Evolutionary conservation across 2,797 vertebrate species (phyloP).

Genomic region (Emys orbicularis): DNA sequence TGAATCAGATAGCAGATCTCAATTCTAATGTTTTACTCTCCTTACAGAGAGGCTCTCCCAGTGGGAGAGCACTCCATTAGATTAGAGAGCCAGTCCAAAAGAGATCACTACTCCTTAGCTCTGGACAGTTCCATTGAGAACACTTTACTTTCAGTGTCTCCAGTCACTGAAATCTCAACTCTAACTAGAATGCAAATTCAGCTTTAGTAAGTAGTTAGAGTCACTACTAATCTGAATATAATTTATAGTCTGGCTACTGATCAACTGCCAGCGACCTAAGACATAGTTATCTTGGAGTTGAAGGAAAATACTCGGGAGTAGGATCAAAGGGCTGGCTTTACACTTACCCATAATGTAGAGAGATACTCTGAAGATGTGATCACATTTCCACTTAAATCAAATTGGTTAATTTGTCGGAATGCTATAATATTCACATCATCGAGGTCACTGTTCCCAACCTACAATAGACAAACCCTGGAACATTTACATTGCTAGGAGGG

Average conservation of each 20-base stretch:
- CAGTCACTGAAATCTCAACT: background rate
- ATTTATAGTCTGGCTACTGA: background rate
- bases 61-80: background rate
- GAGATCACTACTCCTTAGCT: background rate
- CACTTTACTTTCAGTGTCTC: background rate
- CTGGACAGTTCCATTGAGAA: background rate
- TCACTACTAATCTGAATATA: background rate
- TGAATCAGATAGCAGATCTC: background rate
- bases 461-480: background rate
- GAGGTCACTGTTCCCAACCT: slow-evolving; percentile 94
- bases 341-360: slow-evolving; percentile 91
- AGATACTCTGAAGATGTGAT: slow-evolving; percentile 94
- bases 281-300: background rate
- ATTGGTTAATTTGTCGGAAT: slow-evolving; percentile 97
- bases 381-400: slow-evolving; percentile 97
- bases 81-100: background rate
- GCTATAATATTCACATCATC: slow-evolving; percentile 96
- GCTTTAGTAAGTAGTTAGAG: background rate
- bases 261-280: background rate
- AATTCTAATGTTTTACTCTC: background rate
- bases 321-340: slow-evolving; percentile 18
- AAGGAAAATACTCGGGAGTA: background rate
- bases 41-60: background rate
- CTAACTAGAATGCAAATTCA: slow-evolving; percentile 1
- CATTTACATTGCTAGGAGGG: background rate